Percentiles rank a stretch among this genome's conserved stretches.
Conservation (phyloP, 1,140 invertebrate genomes). For the Asbolus verrucosus region DNA sequence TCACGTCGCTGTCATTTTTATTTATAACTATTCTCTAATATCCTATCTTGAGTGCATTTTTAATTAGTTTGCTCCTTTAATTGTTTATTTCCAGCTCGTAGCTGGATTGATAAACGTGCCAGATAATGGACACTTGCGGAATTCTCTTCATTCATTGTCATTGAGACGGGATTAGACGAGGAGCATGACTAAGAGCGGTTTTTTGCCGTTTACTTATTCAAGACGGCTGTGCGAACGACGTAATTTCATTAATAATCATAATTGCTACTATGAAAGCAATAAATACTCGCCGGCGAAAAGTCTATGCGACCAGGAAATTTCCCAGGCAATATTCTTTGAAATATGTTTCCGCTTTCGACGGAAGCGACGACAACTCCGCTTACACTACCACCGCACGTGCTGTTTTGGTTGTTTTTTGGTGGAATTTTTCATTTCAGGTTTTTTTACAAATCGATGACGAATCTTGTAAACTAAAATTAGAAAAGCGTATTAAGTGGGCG, state of each 20-base stretch:
- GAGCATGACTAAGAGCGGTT: slow-evolving; percentile 7
- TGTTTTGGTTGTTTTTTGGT: too few species aligned
- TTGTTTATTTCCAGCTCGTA: slow-evolving; percentile 33
- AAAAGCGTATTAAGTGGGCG: too few species aligned
- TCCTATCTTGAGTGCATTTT: slow-evolving; percentile 23
- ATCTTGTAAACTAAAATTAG: too few species aligned
- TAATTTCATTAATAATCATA: slow-evolving; percentile 36
- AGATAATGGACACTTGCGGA: slow-evolving; percentile 34
- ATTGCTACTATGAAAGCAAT: too few species aligned
- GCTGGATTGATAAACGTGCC: slow-evolving; percentile 16
- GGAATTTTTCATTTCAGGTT: too few species aligned
- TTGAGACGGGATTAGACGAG: slow-evolving; percentile 14
- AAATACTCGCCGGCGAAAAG: too few species aligned
- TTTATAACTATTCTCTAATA: slow-evolving; percentile 39
- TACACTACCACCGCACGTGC: too few species aligned
- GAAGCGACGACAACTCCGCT: too few species aligned
- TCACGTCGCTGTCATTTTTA: slow-evolving; percentile 12
- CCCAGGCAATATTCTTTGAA: too few species aligned
- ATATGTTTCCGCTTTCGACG: too few species aligned
- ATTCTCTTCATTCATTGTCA: slow-evolving; percentile 24
- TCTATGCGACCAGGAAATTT: too few species aligned
- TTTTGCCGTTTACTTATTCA: slow-evolving; percentile 31
- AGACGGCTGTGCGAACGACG: slow-evolving; percentile 19
- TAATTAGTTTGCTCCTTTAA: slow-evolving; percentile 38
- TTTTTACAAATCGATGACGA: too few species aligned